Evolutionary conservation across 1,140 invertebrate species (phyloP), one percentile per base, ranked within the genome.

Genomic region (Batillaria attramentaria): DNA sequence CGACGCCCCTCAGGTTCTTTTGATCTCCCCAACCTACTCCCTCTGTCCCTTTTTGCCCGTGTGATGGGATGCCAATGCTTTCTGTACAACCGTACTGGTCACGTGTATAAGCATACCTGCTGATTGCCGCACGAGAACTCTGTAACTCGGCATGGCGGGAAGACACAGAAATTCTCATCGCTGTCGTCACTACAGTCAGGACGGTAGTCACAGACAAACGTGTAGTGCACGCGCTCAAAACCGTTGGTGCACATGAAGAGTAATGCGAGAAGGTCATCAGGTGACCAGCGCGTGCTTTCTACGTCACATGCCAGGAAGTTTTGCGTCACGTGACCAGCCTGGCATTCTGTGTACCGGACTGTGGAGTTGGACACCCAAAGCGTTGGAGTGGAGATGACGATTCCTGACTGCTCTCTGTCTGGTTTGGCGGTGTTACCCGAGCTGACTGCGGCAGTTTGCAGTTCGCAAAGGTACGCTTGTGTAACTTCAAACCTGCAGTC

Each of bases 181-280:
- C 70, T 72, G 70, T 31, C 28, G 31, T 72, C 70, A 35, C 31
- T 35, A 24, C 70, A 72, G 41, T 72, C 70, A 10, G 3, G 28
- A 13, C 54, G 35, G 28, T 62, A 60, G 57, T 81, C 72, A 74
- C 80, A 81, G 4, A 81, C 70, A 33, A 77, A 57, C 0, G 73
- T 66, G 57, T 76, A 76, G 2, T 66, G 46, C 54, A 80, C 28
- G 20, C 70, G 70, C 42, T 42, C 28, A 50, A 4, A 3, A 18
- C n/a, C 70, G 13, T 18, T 50, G 5, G 28, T 20, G 4, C 70
- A 72, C 28, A 46, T 20, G 70, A 43, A 72, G 28, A 46, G 54
- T 0, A 46, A 46, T 13, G 70, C 42, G 54, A 50, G 31, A 24
- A 50, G n/a, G 35, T 54, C 24, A n/a, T 20, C 4, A 3, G 24